phyloP scores from a whole-genome alignment of 2,797 vertebrate species.

The Oreochromis grahami region DNA sequence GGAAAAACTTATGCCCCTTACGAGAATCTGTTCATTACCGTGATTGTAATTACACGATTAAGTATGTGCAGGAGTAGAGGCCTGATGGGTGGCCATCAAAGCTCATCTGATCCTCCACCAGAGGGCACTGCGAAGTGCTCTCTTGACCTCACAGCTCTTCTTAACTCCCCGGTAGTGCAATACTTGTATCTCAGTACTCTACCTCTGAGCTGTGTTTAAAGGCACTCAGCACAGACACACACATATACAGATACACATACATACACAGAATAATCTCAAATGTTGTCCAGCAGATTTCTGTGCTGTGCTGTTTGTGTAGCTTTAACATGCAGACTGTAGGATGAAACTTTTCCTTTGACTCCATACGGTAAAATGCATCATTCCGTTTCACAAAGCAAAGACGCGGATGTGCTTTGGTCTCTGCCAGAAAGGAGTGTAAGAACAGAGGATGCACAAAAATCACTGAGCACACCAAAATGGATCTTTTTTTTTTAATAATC shows the following conservation, averaged over 20 bases:
- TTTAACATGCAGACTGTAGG: background rate
- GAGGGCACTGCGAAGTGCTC: constrained; percentile 63
- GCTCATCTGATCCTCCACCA: constrained; percentile 54
- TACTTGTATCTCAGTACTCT: background rate
- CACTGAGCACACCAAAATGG: background rate
- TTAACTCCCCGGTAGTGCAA: background rate
- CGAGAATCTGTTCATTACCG: background rate
- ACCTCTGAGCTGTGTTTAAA: background rate
- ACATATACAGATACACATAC: background rate
- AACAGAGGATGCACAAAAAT: constrained; percentile 10
- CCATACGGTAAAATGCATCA: background rate
- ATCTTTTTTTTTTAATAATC: constrained; percentile 28
- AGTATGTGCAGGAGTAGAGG: background rate
- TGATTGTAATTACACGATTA: background rate
- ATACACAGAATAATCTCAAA: background rate
- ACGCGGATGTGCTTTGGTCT: constrained; percentile 11
- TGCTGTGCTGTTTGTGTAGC: background rate
- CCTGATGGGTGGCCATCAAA: constrained; percentile 23
- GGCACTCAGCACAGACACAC: background rate
- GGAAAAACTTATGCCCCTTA: background rate
- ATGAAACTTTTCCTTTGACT: constrained; percentile 8
- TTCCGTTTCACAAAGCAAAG: background rate
- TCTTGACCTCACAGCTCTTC: constrained; percentile 48
- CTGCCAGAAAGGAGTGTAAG: constrained; percentile 16
- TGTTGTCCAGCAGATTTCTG: background rate